A percentile compares a stretch with the other conserved stretches of the same genome.
phyloP scores from a whole-genome alignment of 2,797 vertebrate genomes.

The Phrynocephalus vlangalii region DNA sequence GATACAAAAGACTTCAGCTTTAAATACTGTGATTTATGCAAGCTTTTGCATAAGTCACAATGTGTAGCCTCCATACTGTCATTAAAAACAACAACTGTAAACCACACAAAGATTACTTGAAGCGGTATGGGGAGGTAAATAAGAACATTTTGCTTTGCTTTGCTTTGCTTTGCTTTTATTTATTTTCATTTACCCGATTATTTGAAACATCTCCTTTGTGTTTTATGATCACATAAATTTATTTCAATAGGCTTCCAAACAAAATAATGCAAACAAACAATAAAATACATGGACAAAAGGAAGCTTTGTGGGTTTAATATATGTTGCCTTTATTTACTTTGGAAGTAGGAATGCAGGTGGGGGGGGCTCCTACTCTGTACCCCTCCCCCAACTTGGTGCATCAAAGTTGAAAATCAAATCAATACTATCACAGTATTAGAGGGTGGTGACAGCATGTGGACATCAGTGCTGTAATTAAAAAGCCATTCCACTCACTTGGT shows the following conservation, averaged over 20 bases:
- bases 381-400: conserved; percentile 62
- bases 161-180: neutral
- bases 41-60: neutral
- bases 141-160: no score
- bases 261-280: conserved; percentile 29
- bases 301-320: conserved; percentile 41
- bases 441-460: conserved; percentile 77
- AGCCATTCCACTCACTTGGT: conserved; percentile 81
- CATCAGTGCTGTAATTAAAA: conserved; percentile 84
- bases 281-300: conserved; percentile 48
- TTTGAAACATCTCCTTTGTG: conserved; percentile 28
- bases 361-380: conserved; percentile 67
- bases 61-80: no score
- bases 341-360: conserved; percentile 65
- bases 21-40: conserved; percentile 8
- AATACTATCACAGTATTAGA: conserved; percentile 80
- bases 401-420: conserved; percentile 82
- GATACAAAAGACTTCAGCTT: conserved; percentile 6
- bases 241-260: conserved; percentile 34
- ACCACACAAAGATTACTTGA: no score
- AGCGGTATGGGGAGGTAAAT: no score
- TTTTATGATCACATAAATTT: conserved; percentile 33
- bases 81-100: no score
- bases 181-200: conserved; percentile 28
- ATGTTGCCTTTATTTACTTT: conserved; percentile 56